Conservation (phyloP, 92 coral and sea anemone species). For the Porites cylindrica region DNA sequence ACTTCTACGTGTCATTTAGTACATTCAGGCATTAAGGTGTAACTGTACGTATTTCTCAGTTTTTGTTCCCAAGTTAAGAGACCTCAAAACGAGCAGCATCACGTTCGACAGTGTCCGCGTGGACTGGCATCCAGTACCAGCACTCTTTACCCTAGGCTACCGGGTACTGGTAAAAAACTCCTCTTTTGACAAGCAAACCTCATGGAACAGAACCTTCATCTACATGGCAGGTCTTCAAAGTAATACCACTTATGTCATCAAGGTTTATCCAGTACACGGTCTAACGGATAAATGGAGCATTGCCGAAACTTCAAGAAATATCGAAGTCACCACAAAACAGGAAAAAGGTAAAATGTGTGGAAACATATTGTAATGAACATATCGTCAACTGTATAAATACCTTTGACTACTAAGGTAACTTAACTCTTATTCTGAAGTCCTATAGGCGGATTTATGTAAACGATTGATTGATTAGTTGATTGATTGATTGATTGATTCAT, state of each 20-base stretch:
- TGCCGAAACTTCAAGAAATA: not conserved
- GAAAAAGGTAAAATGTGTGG: not conserved
- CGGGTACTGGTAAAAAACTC: slow-evolving; percentile 1
- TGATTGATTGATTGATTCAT: too few species aligned
- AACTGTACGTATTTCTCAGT: not conserved
- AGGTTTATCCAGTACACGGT: slow-evolving; percentile 34
- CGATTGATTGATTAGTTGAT: too few species aligned
- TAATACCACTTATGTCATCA: slow-evolving; percentile 16
- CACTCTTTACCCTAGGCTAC: slow-evolving; percentile 28
- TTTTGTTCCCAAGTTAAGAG: slow-evolving; percentile 8
- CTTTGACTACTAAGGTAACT: too few species aligned
- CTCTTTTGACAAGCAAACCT: not conserved
- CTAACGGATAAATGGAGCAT: not conserved
- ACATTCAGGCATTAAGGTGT: too few species aligned
- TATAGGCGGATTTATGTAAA: too few species aligned
- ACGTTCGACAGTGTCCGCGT: slow-evolving; percentile 22
- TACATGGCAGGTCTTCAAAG: slow-evolving; percentile 20
- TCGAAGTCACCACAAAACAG: slow-evolving; percentile 6
- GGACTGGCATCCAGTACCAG: slow-evolving; percentile 40
- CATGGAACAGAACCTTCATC: slow-evolving; percentile 7
- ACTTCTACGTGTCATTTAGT: too few species aligned
- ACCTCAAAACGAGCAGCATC: not conserved
- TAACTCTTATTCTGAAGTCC: too few species aligned
- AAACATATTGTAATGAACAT: too few species aligned
- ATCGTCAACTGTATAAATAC: too few species aligned